Evolutionary conservation across 1,140 invertebrate species (phyloP).

Genomic region (Drosophila eugracilis): DNA sequence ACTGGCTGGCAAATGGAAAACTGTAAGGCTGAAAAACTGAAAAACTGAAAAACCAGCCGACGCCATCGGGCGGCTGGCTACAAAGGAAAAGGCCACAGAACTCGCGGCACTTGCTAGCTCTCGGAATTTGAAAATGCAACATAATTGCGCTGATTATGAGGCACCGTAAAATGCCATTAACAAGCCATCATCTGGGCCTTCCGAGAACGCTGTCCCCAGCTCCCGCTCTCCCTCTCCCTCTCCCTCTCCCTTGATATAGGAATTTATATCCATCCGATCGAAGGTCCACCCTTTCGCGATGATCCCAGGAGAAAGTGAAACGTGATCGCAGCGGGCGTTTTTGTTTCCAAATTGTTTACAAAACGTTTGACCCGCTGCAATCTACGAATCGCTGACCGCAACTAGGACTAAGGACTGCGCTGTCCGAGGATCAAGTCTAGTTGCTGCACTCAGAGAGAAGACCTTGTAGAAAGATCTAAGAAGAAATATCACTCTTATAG

Average conservation of each 20-base stretch:
- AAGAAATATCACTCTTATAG: no score
- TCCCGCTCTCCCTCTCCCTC: no score
- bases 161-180: slow-evolving; percentile 74
- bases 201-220: slow-evolving; percentile 47
- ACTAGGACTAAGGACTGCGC: slow-evolving; percentile 35
- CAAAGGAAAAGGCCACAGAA: slow-evolving; percentile 48
- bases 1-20: neutral
- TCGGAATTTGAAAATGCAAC: slow-evolving; percentile 78
- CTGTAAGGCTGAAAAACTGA: neutral
- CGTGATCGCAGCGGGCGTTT: slow-evolving; percentile 45
- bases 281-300: slow-evolving; percentile 25
- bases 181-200: slow-evolving; percentile 60
- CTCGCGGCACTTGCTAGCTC: slow-evolving; percentile 65
- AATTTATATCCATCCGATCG: neutral
- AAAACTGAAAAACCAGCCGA: slow-evolving; percentile 6
- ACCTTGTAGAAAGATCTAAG: no score
- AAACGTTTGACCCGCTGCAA: slow-evolving; percentile 26
- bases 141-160: slow-evolving; percentile 81
- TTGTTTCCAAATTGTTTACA: slow-evolving; percentile 36
- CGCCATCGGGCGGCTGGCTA: slow-evolving; percentile 45
- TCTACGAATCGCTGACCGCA: slow-evolving; percentile 1
- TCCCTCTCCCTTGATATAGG: neutral
- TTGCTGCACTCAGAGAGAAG: slow-evolving; percentile 10
- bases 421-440: slow-evolving; percentile 8
- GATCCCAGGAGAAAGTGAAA: slow-evolving; percentile 54